Base-by-base conservation (phyloP, 2,797 vertebrate species). In the Rhynchotus rufescens region DNA sequence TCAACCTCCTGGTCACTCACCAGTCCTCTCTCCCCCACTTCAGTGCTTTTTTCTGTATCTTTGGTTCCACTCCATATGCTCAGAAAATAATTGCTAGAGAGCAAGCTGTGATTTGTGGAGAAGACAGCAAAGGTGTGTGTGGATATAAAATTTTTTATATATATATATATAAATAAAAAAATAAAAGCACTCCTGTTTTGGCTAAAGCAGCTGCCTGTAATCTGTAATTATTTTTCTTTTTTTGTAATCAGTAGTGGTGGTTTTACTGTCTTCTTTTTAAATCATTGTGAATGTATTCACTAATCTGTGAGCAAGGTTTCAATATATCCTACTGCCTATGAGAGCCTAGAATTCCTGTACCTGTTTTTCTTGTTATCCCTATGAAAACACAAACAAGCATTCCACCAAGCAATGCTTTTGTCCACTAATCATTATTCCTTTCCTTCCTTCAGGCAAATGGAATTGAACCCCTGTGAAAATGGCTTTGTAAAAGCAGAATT, bases 391-490 rank as follows among this genome's bases (percentile, higher is more conserved):
- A 49, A 49, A 25, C 49, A 25, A 25, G 23, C 12, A 51, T 51
- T 51, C 49, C 49, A 51, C 49, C 23, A 65, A 80, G 34, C 13
- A 65, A 12, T 59, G 32, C 15, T 32, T 75, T 88, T 67, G 16
- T 78, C 51, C 30, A 10, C 64, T 82, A 34, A 69, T 17, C 57
- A 20, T 80, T 82, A 44, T 77, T 86, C 26, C 71, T 86, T 76
- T 59, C 17, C 64, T 93, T 90, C 52, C 68, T 95, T 69, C 82
- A 99, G 99, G 74, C 98, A 98, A 93, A 97, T 95, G 90, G 98
- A 98, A 93, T 84, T 98, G 69, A 95, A 96, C 30, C 97, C 74
- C 38, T 98, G 97, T 96, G 98, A 98, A 97, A 98, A 98, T 83
- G 98, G 97, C 85, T 97, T 96, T 86, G 64, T 97, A 87, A 97